phyloP scores from a whole-genome alignment of 1,140 invertebrate genomes.

The Metopolophium dirhodum region DNA sequence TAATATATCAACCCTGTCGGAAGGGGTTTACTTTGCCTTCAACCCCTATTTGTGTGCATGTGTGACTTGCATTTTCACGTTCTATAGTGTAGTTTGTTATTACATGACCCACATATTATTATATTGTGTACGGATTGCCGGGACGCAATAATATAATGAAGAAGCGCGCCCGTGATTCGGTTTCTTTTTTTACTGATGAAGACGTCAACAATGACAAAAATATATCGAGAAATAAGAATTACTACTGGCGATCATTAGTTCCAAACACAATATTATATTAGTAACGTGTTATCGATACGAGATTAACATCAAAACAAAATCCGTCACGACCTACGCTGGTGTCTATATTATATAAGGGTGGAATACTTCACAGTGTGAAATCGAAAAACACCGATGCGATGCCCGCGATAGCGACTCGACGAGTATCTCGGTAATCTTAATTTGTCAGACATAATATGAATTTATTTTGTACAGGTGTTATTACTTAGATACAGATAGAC shows the following conservation, averaged over 20 bases:
- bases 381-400: slow-evolving; percentile 27
- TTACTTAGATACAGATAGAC: background rate
- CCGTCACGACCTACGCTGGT: slow-evolving; percentile 27
- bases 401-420: background rate
- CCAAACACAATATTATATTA: slow-evolving; percentile 33
- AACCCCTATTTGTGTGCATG: slow-evolving; percentile 8
- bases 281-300: slow-evolving; percentile 41
- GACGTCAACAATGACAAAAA: slow-evolving; percentile 53
- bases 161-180: background rate
- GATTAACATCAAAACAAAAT: slow-evolving; percentile 47
- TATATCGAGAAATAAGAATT: slow-evolving; percentile 19
- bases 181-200: slow-evolving; percentile 32
- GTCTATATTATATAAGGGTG: background rate
- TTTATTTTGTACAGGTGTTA: slow-evolving; percentile 19
- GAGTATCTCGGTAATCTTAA: background rate
- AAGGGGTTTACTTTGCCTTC: slow-evolving; percentile 44
- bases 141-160: slow-evolving; percentile 18
- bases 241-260: slow-evolving; percentile 45
- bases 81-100: slow-evolving; percentile 26
- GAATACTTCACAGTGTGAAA: slow-evolving; percentile 28
- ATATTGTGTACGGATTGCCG: background rate
- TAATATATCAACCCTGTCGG: slow-evolving; percentile 34
- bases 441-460: slow-evolving; percentile 15
- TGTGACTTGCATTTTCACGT: slow-evolving; percentile 27
- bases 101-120: slow-evolving; percentile 30